Evolutionary conservation across 2,797 vertebrate species (phyloP).

Genomic region (Euthynnus affinis): DNA sequence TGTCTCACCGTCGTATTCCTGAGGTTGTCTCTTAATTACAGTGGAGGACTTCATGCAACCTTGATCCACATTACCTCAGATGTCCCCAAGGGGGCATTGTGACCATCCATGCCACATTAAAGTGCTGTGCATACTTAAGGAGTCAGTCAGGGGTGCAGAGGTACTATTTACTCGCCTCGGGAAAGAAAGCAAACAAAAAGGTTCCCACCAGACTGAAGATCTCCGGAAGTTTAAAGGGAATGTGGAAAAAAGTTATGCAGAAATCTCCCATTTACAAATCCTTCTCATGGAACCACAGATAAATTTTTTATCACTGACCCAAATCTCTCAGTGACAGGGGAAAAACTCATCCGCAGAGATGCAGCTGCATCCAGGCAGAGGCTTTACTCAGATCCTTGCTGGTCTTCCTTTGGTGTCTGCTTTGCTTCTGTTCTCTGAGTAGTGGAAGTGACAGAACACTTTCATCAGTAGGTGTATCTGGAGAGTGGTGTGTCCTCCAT

Average conservation of each 20-base stretch:
- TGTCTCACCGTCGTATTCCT: neutral
- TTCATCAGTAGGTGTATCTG: constrained; percentile 88
- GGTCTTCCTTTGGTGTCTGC: constrained; percentile 38
- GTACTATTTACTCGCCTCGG: neutral
- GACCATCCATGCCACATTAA: constrained; percentile 53
- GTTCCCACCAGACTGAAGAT: constrained; percentile 37
- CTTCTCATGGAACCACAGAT: constrained; percentile 4
- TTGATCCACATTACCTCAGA: constrained; percentile 49
- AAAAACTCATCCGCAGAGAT: constrained; percentile 31
- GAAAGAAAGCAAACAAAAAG: constrained; percentile 12
- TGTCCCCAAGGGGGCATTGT: constrained; percentile 65
- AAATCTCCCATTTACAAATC: constrained; percentile 27
- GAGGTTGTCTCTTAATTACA: constrained; percentile 11
- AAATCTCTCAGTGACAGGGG: constrained; percentile 24
- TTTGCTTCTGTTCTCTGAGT: constrained; percentile 35
- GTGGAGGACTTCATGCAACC: constrained; percentile 27
- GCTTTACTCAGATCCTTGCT: constrained; percentile 30
- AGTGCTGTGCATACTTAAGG: constrained; percentile 62
- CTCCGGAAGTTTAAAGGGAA: constrained; percentile 65
- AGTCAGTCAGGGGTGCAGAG: constrained; percentile 37
- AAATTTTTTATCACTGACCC: constrained; percentile 15
- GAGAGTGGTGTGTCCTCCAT: constrained; percentile 93
- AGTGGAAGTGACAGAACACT: constrained; percentile 8
- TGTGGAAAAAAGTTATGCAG: constrained; percentile 56
- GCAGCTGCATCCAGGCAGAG: constrained; percentile 34